Conservation (phyloP, 2,113 vertebrate genomes). For the Hippoglossus stenolepis region DNA sequence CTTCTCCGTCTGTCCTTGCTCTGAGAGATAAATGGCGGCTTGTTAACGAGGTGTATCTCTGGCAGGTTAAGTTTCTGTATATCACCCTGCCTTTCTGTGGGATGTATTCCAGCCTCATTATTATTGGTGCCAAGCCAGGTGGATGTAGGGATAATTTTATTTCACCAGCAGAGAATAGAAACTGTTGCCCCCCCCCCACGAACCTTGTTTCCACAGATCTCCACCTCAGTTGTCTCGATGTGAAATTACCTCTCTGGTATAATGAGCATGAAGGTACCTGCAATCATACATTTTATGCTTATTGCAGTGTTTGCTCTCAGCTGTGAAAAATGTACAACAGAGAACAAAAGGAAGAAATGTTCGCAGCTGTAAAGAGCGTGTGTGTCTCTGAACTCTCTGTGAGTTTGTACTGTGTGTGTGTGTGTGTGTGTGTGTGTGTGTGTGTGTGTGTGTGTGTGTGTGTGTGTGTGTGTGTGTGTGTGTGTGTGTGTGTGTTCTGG, state of each 20-base stretch:
- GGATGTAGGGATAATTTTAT: conserved; percentile 28
- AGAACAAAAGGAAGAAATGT: conserved; percentile 17
- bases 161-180: conserved; percentile 23
- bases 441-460: too few relatives aligned
- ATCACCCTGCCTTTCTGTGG: conserved; percentile 32
- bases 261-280: conserved; percentile 12
- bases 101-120: conserved; percentile 41
- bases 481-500: conserved; percentile 8
- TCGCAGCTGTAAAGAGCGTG: conserved; percentile 21
- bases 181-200: neutral
- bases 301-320: neutral
- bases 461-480: too few relatives aligned
- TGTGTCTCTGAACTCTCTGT: conserved; percentile 36
- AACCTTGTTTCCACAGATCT: conserved; percentile 1
- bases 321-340: conserved; percentile 6
- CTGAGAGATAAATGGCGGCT: conserved; percentile 18
- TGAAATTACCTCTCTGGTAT: conserved; percentile 23
- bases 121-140: conserved; percentile 30
- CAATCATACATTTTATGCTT: conserved; percentile 14
- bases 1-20: conserved; percentile 22
- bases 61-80: conserved; percentile 38
- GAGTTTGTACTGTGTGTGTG: neutral
- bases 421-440: neutral
- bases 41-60: conserved; percentile 50
- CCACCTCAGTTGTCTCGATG: conserved; percentile 18